Conservation (phyloP, 2,797 vertebrate genomes). For the Spheniscus humboldti region DNA sequence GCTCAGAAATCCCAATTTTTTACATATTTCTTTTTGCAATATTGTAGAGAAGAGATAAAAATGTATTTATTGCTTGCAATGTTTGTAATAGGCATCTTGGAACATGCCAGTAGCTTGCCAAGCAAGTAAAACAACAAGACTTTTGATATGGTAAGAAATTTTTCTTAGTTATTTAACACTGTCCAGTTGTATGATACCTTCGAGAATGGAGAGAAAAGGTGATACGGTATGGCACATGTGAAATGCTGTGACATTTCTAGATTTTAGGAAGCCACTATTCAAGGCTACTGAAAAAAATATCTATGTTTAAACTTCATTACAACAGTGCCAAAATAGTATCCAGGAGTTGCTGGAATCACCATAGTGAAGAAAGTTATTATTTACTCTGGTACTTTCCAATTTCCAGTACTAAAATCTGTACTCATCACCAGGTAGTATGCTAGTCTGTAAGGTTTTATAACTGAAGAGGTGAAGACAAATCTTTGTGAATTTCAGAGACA, state of each 20-base stretch:
- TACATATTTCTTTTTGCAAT: not conserved
- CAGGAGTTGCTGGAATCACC: not conserved
- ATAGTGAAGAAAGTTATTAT: not conserved
- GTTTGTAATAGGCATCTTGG: not conserved
- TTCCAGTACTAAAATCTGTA: not conserved
- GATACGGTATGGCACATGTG: fast-evolving
- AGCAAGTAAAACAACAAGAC: not conserved
- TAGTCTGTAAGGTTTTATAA: not conserved
- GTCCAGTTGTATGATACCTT: not conserved
- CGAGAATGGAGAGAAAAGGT: not conserved
- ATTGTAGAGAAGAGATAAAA: not conserved
- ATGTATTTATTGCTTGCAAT: not conserved
- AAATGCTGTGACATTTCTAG: not conserved
- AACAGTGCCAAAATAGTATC: not conserved
- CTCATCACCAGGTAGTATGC: not conserved
- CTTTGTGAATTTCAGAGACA: not conserved
- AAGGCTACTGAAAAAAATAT: not conserved
- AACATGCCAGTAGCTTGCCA: not conserved
- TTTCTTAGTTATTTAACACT: not conserved
- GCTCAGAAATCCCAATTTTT: not conserved
- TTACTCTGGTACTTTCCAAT: not conserved
- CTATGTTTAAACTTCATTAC: not conserved
- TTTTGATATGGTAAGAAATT: not conserved
- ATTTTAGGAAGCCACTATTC: not conserved
- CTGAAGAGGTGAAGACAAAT: not conserved